A percentile compares a stretch with the other conserved stretches of the same genome.
These are phyloP conservation scores for Sycobia sp. DNA, from an alignment of 1,140 invertebrate species.

Conservation along the genomic window DNA sequence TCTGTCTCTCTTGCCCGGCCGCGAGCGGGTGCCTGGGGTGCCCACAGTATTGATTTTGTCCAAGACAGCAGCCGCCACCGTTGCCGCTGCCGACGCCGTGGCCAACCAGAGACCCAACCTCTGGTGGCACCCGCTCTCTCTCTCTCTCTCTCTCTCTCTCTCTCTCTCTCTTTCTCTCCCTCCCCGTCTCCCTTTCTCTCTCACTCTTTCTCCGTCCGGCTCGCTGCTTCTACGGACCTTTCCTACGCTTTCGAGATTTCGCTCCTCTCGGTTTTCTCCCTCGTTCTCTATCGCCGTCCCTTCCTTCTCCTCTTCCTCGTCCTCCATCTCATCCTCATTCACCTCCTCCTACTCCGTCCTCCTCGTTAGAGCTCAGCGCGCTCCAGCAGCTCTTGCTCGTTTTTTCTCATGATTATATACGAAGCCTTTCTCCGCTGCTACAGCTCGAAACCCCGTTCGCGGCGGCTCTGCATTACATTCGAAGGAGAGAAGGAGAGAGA, in stretches of 20 bases:
- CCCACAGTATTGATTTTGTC: slow-evolving; percentile 64
- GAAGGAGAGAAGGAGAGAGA: no score
- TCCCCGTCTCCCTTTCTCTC: no score
- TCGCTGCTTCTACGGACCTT: slow-evolving; percentile 15
- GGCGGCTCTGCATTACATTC: background rate
- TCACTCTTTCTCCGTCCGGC: no score
- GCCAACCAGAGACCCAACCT: slow-evolving; percentile 59
- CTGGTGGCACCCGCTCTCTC: slow-evolving; percentile 51
- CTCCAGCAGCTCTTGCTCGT: no score
- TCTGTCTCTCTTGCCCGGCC: background rate
- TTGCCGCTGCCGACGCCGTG: slow-evolving; percentile 52
- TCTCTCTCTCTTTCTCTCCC: slow-evolving; percentile 15
- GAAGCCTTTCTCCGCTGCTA: no score
- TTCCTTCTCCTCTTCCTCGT: background rate
- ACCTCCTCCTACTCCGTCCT: no score
- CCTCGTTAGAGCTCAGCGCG: no score
- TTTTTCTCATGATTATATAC: no score
- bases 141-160: background rate
- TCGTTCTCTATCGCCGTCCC: slow-evolving; percentile 21
- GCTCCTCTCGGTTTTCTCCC: no score
- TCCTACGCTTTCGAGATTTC: no score
- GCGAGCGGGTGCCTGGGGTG: slow-evolving; percentile 43
- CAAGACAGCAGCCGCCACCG: slow-evolving; percentile 55
- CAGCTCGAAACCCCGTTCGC: background rate
- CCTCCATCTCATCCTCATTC: no score